A percentile compares a stretch with the other conserved stretches of the same genome.
phyloP scores from a whole-genome alignment of 2,113 vertebrate species.

The Oceanites oceanicus region DNA sequence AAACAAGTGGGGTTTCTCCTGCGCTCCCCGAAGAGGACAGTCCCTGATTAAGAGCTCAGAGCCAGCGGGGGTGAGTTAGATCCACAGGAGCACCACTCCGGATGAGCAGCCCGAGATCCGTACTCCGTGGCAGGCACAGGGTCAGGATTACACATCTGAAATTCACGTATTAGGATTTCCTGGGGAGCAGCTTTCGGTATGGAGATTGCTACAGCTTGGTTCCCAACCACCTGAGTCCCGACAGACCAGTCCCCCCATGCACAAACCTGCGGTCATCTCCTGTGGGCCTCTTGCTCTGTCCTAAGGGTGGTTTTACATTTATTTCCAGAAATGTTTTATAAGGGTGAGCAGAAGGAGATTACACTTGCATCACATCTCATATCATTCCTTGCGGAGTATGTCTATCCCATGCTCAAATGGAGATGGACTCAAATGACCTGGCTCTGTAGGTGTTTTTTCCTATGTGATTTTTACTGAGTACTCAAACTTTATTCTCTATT shows the following conservation, averaged over 20 bases:
- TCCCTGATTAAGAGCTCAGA: slow-evolving; percentile 13
- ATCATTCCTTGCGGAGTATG: not conserved
- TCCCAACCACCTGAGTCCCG: not conserved
- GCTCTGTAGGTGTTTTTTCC: not conserved
- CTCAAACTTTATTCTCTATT: not conserved
- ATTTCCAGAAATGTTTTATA: not conserved
- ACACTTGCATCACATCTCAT: not conserved
- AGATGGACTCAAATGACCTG: not conserved
- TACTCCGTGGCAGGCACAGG: not conserved
- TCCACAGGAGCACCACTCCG: not conserved
- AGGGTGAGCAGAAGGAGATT: not conserved
- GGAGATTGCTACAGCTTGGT: not conserved
- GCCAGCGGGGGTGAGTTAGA: not conserved
- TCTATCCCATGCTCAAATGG: not conserved
- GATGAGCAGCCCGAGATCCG: not conserved
- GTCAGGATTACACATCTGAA: not conserved
- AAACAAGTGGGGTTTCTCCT: not conserved
- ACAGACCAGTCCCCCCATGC: not conserved
- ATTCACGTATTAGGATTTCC: not conserved
- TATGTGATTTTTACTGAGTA: not conserved
- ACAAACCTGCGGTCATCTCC: not conserved
- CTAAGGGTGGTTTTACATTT: not conserved
- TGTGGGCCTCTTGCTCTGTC: not conserved
- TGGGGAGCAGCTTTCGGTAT: not conserved
- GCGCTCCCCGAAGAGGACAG: not conserved